Conservation (phyloP, 2,797 vertebrate species). For the Sebastiscus albofasciatus region DNA sequence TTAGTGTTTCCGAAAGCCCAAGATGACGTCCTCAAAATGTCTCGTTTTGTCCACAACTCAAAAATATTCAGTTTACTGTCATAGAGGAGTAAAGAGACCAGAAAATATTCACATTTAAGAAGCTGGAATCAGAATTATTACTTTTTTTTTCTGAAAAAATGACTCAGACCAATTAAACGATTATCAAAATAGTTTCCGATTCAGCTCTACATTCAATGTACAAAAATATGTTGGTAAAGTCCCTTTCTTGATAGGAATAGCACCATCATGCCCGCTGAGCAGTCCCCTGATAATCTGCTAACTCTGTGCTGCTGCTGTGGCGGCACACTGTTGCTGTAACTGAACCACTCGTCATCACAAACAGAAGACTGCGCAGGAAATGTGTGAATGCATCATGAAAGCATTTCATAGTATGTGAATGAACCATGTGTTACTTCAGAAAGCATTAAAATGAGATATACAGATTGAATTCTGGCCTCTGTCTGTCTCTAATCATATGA, state of each 20-base stretch:
- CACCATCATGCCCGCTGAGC: neutral
- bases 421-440: neutral
- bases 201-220: neutral
- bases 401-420: neutral
- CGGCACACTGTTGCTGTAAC: neutral
- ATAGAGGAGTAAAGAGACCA: too few relatives aligned
- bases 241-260: neutral
- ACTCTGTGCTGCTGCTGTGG: neutral
- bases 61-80: too few relatives aligned
- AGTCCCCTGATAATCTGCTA: neutral
- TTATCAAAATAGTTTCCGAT: too few relatives aligned
- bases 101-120: too few relatives aligned
- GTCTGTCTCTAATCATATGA: slow-evolving; percentile 30
- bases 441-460: neutral
- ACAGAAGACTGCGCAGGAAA: neutral
- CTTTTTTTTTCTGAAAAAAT: too few relatives aligned
- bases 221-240: neutral
- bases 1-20: too few relatives aligned
- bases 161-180: too few relatives aligned
- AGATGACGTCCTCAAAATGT: too few relatives aligned
- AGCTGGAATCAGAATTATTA: too few relatives aligned
- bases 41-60: too few relatives aligned
- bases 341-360: neutral
- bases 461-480: slow-evolving; percentile 5
- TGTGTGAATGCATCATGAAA: neutral